phyloP scores from a whole-genome alignment of 2,113 vertebrate species.

The Corythornis cristatus region DNA sequence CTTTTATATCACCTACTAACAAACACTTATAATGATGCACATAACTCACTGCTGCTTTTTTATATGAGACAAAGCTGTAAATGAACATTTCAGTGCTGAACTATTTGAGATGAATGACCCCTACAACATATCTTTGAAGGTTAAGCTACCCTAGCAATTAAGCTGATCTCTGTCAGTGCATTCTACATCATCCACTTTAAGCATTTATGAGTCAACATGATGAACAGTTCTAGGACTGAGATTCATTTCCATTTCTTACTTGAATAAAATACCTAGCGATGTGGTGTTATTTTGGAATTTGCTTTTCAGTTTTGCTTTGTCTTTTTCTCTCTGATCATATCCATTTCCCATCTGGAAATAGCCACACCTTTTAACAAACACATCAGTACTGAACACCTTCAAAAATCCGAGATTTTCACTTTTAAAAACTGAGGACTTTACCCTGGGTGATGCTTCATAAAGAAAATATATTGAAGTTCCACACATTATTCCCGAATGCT shows the following conservation, averaged over 20 bases:
- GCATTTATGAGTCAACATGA: not conserved
- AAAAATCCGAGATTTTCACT: not conserved
- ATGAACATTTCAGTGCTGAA: not conserved
- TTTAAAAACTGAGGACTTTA: not conserved
- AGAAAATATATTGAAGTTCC: not conserved
- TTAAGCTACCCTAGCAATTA: not conserved
- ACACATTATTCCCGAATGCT: not conserved
- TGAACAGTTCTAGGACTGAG: not conserved
- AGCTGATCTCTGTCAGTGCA: not conserved
- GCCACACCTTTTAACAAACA: not conserved
- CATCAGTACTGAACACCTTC: not conserved
- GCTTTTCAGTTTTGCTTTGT: not conserved
- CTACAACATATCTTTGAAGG: not conserved
- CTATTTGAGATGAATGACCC: not conserved
- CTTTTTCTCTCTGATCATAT: not conserved
- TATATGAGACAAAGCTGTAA: not conserved
- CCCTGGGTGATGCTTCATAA: not conserved
- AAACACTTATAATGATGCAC: not conserved
- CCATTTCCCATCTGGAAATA: not conserved
- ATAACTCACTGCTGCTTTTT: not conserved
- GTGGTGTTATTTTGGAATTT: not conserved
- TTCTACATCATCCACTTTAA: not conserved
- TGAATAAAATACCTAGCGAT: not conserved
- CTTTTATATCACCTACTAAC: not conserved
- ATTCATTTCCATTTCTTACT: not conserved